phyloP scores from a whole-genome alignment of 2,888 invertebrate genomes.

The Nomada lathburiana region DNA sequence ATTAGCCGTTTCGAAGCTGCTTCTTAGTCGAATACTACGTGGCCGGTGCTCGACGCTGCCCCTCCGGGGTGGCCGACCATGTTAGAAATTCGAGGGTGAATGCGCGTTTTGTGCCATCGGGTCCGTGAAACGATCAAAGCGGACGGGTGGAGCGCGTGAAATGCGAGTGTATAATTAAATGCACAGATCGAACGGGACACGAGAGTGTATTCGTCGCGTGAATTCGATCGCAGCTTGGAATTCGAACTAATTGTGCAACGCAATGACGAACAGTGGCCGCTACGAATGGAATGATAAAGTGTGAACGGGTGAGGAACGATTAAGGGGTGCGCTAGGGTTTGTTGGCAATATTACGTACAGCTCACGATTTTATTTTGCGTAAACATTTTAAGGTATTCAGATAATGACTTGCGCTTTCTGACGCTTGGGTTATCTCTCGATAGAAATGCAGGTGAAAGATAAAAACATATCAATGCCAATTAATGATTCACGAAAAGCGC shows the following conservation, averaged over 20 bases:
- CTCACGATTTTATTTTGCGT: too few relatives aligned
- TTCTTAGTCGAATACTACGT: neutral
- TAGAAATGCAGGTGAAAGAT: too few relatives aligned
- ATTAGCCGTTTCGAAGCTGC: neutral
- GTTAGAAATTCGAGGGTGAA: neutral
- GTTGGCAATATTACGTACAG: neutral
- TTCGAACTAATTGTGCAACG: neutral
- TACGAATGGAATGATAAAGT: neutral
- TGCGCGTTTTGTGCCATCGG: neutral
- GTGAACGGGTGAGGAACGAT: neutral
- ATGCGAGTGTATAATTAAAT: constrained; percentile 5
- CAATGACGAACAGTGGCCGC: neutral
- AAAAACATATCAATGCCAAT: too few relatives aligned
- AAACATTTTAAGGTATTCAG: too few relatives aligned
- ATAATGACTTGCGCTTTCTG: too few relatives aligned
- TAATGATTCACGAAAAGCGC: too few relatives aligned
- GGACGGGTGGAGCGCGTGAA: neutral
- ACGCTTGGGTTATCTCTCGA: too few relatives aligned
- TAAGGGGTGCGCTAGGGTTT: neutral
- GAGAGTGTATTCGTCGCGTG: neutral
- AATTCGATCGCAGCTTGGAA: constrained; percentile 16
- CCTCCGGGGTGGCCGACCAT: neutral
- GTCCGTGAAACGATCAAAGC: constrained; percentile 8
- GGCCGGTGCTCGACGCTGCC: too few relatives aligned
- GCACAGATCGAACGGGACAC: neutral